phyloP scores from a whole-genome alignment of 64 coral and sea anemone species.

The Orbicella faveolata region DNA sequence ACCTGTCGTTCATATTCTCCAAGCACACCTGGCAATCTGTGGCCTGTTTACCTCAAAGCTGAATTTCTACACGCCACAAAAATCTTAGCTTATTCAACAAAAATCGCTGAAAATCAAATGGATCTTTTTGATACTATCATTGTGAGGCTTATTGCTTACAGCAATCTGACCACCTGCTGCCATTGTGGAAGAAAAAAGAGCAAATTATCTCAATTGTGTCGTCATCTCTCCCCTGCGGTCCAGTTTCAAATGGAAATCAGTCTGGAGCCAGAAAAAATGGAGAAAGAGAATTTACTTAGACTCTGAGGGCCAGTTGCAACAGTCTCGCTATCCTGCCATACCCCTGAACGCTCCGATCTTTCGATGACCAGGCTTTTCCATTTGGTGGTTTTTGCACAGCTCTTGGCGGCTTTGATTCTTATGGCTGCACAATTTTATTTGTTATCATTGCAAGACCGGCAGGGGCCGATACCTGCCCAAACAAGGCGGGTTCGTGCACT shows the following conservation, averaged over 20 bases:
- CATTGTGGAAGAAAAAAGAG: neutral
- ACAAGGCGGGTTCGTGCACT: neutral
- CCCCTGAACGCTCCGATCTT: neutral
- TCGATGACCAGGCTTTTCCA: constrained; percentile 19
- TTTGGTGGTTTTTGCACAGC: constrained; percentile 2
- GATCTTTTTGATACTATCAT: neutral
- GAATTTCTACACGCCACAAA: neutral
- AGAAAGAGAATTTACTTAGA: neutral
- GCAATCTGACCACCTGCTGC: constrained; percentile 7
- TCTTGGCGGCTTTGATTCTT: neutral
- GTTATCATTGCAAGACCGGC: neutral
- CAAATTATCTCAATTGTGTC: constrained; percentile 35
- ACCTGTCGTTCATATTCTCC: neutral
- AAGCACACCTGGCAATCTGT: neutral
- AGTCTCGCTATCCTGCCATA: neutral
- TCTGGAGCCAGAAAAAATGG: neutral
- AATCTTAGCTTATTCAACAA: neutral
- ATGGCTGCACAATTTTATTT: constrained; percentile 32
- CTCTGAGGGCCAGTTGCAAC: neutral
- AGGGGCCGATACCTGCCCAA: neutral
- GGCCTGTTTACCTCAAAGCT: neutral
- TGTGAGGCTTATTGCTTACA: neutral
- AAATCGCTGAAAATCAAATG: neutral
- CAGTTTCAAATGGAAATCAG: constrained; percentile 10
- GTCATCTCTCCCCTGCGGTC: neutral